Conservation (phyloP, 2,888 invertebrate species). For the Tryphoninae sp. region DNA sequence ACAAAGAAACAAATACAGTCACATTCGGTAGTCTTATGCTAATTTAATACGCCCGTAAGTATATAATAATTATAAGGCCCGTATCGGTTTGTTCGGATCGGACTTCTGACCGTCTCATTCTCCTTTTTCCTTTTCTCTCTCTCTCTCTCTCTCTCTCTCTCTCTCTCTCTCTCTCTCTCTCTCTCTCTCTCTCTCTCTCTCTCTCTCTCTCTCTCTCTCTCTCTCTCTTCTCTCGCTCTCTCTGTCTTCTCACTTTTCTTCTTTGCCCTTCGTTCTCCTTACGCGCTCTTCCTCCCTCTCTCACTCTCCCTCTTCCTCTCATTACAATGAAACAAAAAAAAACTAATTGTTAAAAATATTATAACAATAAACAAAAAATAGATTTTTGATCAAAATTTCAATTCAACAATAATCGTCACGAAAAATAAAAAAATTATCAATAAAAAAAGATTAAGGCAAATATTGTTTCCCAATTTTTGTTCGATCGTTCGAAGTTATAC, state of each 20-base stretch:
- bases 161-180: constrained; percentile 5
- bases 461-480: no score
- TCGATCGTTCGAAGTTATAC: no score
- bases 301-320: not conserved
- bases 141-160: not conserved
- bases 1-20: not conserved
- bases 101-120: constrained; percentile 39
- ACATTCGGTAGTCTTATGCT: constrained; percentile 65
- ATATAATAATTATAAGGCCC: constrained; percentile 65
- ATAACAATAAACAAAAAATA: not conserved
- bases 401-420: no score
- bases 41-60: constrained; percentile 65
- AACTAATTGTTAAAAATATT: not conserved
- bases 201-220: not conserved
- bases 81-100: constrained; percentile 52
- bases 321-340: constrained; percentile 13
- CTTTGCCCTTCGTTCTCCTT: not conserved
- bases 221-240: not conserved
- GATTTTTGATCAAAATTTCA: no score
- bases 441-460: no score
- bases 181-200: not conserved
- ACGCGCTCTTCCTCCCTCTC: not conserved
- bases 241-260: constrained; percentile 8
- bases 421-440: no score
- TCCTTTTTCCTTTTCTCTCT: not conserved